Evolutionary conservation across 2,113 vertebrate genomes (phyloP).

Genomic region (Casuarius casuarius): DNA sequence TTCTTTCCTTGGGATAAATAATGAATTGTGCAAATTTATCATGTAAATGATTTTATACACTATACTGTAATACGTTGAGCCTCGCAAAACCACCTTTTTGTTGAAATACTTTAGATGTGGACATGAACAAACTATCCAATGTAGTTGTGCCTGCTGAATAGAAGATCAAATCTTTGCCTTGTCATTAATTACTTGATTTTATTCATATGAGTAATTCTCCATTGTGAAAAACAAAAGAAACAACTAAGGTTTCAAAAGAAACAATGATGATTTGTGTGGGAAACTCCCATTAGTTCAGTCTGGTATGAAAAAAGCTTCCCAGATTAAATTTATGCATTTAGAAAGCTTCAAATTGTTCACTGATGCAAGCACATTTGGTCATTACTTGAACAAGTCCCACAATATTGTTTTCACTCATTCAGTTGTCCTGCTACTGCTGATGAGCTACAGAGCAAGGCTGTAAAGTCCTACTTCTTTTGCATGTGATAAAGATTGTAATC

Average conservation of each 20-base stretch:
- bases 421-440: background rate
- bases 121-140: background rate
- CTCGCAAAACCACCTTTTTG: background rate
- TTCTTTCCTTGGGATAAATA: background rate
- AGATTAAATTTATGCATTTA: constrained; percentile 33
- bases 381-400: constrained; percentile 14
- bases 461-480: background rate
- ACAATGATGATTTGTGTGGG: constrained; percentile 59
- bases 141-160: background rate
- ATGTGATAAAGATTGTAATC: background rate
- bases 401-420: background rate
- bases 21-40: background rate
- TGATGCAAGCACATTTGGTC: constrained; percentile 31
- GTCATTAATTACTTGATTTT: constrained; percentile 58
- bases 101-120: background rate
- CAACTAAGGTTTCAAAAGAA: constrained; percentile 62
- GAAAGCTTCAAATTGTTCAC: constrained; percentile 49
- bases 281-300: constrained; percentile 52
- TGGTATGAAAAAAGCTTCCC: constrained; percentile 13
- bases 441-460: background rate
- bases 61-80: background rate
- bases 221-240: constrained; percentile 67
- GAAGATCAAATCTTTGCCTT: constrained; percentile 4
- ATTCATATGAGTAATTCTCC: constrained; percentile 56
- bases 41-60: background rate